Conservation (phyloP, 2,113 vertebrate species). For the Caracal caracal region DNA sequence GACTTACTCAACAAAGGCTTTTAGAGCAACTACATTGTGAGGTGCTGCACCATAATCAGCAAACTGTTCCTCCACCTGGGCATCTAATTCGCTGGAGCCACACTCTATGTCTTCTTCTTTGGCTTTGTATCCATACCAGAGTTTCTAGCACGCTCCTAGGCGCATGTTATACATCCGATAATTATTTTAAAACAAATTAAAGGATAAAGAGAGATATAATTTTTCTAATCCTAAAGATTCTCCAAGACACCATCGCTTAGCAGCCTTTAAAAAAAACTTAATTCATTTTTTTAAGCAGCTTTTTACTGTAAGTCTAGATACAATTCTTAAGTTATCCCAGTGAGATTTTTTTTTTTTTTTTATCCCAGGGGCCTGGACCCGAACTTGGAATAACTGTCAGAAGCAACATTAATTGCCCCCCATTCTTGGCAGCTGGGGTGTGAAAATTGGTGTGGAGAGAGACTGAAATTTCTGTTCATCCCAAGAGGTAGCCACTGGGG, state of each 20-base stretch:
- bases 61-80: not conserved
- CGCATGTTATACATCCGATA: not conserved
- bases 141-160: not conserved
- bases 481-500: conserved; percentile 5
- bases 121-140: not conserved
- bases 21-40: not conserved
- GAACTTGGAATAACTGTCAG: conserved; percentile 71
- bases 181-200: conserved; percentile 30
- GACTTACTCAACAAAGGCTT: not conserved
- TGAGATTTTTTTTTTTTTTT: conserved; percentile 46
- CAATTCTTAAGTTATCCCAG: not conserved
- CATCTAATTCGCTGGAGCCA: not conserved
- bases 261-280: not conserved
- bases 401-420: conserved; percentile 70
- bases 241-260: not conserved
- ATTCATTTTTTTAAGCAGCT: not conserved
- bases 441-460: conserved; percentile 63
- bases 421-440: conserved; percentile 17
- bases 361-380: conserved; percentile 47
- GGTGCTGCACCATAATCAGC: not conserved
- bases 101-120: not conserved
- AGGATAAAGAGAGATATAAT: not conserved
- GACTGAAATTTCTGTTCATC: conserved; percentile 58
- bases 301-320: not conserved
- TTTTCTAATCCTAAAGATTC: not conserved